These are phyloP conservation scores for Bursaphelenchus mucronatus DNA, from an alignment of 1,140 invertebrate species.

Conservation along the genomic window DNA sequence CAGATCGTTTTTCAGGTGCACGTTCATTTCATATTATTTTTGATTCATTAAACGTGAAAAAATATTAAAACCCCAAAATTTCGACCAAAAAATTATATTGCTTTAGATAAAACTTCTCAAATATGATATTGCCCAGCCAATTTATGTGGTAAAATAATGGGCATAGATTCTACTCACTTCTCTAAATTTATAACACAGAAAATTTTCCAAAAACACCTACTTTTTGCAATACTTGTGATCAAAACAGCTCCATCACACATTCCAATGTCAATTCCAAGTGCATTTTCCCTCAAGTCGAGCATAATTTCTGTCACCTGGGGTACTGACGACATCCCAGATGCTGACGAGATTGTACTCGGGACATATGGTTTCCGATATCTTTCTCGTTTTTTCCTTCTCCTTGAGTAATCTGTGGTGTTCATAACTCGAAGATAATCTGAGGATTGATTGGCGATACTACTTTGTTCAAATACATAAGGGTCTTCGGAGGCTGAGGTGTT, in stretches of 20 bases:
- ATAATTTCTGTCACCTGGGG: slow-evolving; percentile 42
- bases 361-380: slow-evolving; percentile 50
- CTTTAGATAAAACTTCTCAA: too few relatives aligned
- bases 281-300: slow-evolving; percentile 36
- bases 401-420: not conserved
- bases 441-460: slow-evolving; percentile 4
- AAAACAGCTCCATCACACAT: slow-evolving; percentile 58
- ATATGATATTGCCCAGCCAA: too few relatives aligned
- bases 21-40: not conserved
- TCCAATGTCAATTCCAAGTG: slow-evolving; percentile 49
- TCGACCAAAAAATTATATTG: slow-evolving; percentile 8
- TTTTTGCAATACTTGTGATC: slow-evolving; percentile 40
- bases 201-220: slow-evolving; percentile 15
- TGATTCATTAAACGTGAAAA: not conserved
- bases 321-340: slow-evolving; percentile 53
- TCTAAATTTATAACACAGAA: not conserved
- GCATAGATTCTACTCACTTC: too few relatives aligned
- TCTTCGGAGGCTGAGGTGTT: slow-evolving; percentile 21
- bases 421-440: slow-evolving; percentile 16
- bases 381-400: slow-evolving; percentile 16
- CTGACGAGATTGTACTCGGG: slow-evolving; percentile 57
- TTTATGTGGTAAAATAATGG: too few relatives aligned
- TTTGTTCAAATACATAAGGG: slow-evolving; percentile 15
- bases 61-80: not conserved
- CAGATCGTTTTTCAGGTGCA: not conserved